Evolutionary conservation across 2,888 invertebrate genomes (phyloP).

Genomic region (Drosophila mettleri): DNA sequence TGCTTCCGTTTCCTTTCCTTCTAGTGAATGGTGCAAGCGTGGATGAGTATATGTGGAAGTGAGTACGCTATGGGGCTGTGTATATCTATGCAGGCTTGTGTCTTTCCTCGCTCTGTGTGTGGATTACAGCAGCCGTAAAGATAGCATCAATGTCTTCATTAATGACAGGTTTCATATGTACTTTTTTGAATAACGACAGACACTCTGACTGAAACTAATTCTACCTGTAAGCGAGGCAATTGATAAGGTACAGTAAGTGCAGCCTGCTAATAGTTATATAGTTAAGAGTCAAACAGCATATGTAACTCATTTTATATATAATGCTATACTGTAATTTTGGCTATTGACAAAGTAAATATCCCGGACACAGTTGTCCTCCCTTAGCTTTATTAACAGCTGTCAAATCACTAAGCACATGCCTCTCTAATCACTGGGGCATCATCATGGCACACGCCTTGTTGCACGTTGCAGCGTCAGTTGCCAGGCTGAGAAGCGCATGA

Average conservation of each 20-base stretch:
- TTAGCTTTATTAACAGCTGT: background rate
- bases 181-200: slow-evolving; percentile 16
- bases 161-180: slow-evolving; percentile 61
- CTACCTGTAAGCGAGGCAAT: slow-evolving; percentile 3
- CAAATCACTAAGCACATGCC: slow-evolving; percentile 58
- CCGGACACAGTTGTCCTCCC: background rate
- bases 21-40: slow-evolving; percentile 6
- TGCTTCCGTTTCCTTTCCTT: slow-evolving; percentile 68
- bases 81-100: slow-evolving; percentile 42
- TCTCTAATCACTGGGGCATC: slow-evolving; percentile 67
- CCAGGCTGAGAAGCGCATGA: slow-evolving; percentile 22
- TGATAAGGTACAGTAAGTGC: too few relatives aligned
- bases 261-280: background rate
- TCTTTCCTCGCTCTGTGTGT: slow-evolving; percentile 45
- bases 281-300: background rate
- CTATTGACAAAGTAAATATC: background rate
- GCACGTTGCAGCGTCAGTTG: slow-evolving; percentile 58
- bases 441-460: slow-evolving; percentile 65
- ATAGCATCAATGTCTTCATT: slow-evolving; percentile 67
- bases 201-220: slow-evolving; percentile 1
- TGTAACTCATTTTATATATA: background rate
- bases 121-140: slow-evolving; percentile 48
- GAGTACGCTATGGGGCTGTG: slow-evolving; percentile 21
- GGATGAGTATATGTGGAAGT: slow-evolving; percentile 13
- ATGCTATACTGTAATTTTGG: background rate